Evolutionary conservation across 2,113 vertebrate genomes (phyloP).

Genomic region (Dissostichus mawsoni): DNA sequence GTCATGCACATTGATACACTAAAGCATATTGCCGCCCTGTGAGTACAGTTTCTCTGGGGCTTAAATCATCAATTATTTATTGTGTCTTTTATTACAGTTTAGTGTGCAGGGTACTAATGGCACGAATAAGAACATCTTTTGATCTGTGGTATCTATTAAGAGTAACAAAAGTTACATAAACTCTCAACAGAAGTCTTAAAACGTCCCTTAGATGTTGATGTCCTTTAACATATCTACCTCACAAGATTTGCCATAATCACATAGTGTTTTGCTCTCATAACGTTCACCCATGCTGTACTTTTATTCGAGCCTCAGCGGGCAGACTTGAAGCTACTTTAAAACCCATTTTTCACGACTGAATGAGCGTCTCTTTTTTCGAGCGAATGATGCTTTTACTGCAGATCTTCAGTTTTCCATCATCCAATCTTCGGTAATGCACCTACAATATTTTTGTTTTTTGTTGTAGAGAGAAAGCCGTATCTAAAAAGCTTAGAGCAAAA

Average conservation of each 20-base stretch:
- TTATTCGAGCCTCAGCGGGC: not conserved
- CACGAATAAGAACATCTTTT: conserved; percentile 16
- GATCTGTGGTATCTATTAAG: conserved; percentile 24
- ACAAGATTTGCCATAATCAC: not conserved
- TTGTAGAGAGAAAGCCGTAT: not conserved
- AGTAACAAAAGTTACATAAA: conserved; percentile 12
- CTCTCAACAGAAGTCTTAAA: not conserved
- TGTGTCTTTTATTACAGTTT: conserved; percentile 51
- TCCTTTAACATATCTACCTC: not conserved
- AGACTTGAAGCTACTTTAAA: conserved; percentile 25
- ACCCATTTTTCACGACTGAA: not conserved
- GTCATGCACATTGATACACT: conserved; percentile 58
- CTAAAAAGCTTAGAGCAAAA: conserved; percentile 14
- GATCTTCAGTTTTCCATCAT: conserved; percentile 1
- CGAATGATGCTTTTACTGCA: conserved; percentile 8
- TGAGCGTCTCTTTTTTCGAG: not conserved
- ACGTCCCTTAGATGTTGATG: not conserved
- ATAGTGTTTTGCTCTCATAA: no score
- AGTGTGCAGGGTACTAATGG: conserved; percentile 20
- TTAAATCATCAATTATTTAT: conserved; percentile 66
- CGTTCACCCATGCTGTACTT: conserved; percentile 1
- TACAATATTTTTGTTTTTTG: not conserved
- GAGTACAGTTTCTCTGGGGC: conserved; percentile 39
- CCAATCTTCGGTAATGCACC: conserved; percentile 25
- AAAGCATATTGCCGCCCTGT: conserved; percentile 24